Evolutionary conservation across 2,113 vertebrate genomes (phyloP).

Genomic region (Merops nubicus): DNA sequence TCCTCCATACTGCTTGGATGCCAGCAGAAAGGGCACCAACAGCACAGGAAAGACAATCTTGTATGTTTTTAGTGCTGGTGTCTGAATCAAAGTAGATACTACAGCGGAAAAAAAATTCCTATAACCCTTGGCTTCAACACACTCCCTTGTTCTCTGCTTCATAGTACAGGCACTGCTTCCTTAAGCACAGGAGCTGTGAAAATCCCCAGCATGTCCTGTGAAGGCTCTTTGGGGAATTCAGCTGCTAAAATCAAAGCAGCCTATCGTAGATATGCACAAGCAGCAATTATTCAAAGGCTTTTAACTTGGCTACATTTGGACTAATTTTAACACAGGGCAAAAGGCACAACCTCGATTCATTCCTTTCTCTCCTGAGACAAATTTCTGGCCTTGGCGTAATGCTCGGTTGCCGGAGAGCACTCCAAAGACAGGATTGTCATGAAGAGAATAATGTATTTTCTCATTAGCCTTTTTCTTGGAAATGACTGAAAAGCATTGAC

Average conservation of each 20-base stretch:
- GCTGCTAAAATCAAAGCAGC: slow-evolving; percentile 31
- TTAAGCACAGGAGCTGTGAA: not conserved
- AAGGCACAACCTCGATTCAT: not conserved
- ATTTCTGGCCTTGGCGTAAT: slow-evolving; percentile 1
- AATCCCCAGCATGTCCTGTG: not conserved
- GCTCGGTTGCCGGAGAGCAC: not conserved
- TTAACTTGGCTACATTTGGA: not conserved
- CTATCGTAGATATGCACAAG: not conserved
- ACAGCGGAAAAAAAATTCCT: not conserved
- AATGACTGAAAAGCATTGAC: not conserved
- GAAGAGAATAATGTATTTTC: not conserved
- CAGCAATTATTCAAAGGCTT: slow-evolving; percentile 30
- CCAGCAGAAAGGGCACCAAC: not conserved
- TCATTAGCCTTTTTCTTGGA: slow-evolving; percentile 11
- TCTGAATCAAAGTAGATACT: not conserved
- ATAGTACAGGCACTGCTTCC: not conserved
- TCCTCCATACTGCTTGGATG: not conserved
- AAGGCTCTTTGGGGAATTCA: slow-evolving; percentile 5
- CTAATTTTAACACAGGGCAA: not conserved
- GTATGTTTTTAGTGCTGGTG: not conserved
- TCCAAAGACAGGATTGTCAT: not conserved
- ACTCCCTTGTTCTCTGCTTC: not conserved
- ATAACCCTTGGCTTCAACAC: not conserved
- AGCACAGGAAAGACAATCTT: not conserved
- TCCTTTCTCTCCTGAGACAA: not conserved